Base-by-base conservation (phyloP, 1,140 invertebrate genomes). In the Drosophila ficusphila region DNA sequence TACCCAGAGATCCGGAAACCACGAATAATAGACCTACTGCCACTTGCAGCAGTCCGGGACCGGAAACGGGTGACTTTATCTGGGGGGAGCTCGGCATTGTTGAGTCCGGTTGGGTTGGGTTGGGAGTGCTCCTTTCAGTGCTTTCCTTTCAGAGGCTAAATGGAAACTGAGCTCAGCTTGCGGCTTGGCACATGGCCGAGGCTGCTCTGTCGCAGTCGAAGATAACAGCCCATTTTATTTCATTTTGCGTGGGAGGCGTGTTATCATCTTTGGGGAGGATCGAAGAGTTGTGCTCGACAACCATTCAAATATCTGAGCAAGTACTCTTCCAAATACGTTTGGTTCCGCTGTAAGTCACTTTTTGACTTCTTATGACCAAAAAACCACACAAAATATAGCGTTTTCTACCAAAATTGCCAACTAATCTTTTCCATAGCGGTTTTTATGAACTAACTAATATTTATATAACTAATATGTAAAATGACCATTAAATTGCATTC, bases 11-110 rank as follows among this genome's bases (percentile, higher is more conserved):
- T 67, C 60, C 25, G 16, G 53, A 14, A 23, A 72, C 11, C 14
- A 54, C 4, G 25, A 77, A 2, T n/a, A 76, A 38, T 25, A 68
- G 31, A 19, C 33, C 46, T 42, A 76, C 16, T 21, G 52, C 34
- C 39, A 14, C 41, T 18, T 25, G 53, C 16, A 52, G 48, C 47
- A 74, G 54, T 48, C 33, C 44, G 53, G 61, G 71, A 53, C 82
- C 83, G 82, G 82, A 88, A 75, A 60, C 65, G 44, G 29, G 33
- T 14, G 48, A 18, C 61, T 76, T 85, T 88, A 88, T 88, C 82
- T 78, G 33, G 2, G 29, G 9, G 11, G 14, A 51, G 8, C 6
- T 27, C 70, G 49, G 52, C 82, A 78, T 88, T 71, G 25, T 78
- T 48, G 6, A 33, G 9, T 14, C n/a, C 9, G 9, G 9, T 14